Base-by-base conservation (phyloP, 2,888 invertebrate genomes). In the Lepidocyrtinus sp. region DNA sequence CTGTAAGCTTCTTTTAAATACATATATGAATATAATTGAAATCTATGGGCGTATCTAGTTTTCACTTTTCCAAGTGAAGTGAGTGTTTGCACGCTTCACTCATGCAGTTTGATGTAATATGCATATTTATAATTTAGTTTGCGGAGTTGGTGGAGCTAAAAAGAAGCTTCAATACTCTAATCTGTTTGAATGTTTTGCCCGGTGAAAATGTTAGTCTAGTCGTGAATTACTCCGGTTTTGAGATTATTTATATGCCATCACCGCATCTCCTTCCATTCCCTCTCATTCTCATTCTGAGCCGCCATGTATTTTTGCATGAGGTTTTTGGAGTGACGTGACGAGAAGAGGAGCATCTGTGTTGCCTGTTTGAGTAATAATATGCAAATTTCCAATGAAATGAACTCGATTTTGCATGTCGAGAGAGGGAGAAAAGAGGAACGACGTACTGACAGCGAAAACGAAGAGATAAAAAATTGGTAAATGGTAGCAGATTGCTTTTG, bases 321-420 rank as follows among this genome's bases (percentile, higher is more conserved):
- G n/a, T n/a, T n/a, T n/a, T n/a, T n/a, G n/a, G n/a, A n/a, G n/a
- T n/a, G n/a, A n/a, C n/a, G n/a, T n/a, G n/a, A n/a, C n/a, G n/a
- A n/a, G n/a, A n/a, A n/a, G 36, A n/a, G 59, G 25, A 69, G 76
- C 76, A 76, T 70, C 69, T 64, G 69, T 64, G n/a, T n/a, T n/a
- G n/a, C n/a, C 70, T 70, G 72, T 63, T 76, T 73, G 76, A 73
- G 64, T 74, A 73, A 74, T 75, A 74, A 75, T 76, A 73, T 73
- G 82, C 77, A 82, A 82, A 77, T 75, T 73, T 73, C 22, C 70
- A 65, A 62, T 72, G 70, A 74, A 77, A 73, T 78, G 45, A 78
- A 73, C 77, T 77, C 25, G 17, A 77, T 78, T 72, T 68, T 78
- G 63, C 78, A 78, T 78, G 72, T 73, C 73, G 73, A 17, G 67